phyloP scores from a whole-genome alignment of 1,140 invertebrate species.

The Euglossa dilemma region DNA sequence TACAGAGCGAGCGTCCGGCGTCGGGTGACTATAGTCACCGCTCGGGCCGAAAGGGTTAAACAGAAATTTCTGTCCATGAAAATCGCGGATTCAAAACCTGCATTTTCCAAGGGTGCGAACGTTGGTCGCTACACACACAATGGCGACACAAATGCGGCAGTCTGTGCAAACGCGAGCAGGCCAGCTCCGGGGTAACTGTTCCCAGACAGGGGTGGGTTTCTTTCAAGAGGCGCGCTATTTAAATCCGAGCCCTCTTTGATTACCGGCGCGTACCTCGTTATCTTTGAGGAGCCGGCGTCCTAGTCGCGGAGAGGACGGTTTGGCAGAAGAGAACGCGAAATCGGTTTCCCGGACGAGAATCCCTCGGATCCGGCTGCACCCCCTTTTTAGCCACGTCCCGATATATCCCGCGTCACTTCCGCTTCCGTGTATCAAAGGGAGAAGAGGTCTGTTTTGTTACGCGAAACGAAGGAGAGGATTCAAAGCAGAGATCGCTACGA shows the following conservation, averaged over 20 bases:
- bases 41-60: no score
- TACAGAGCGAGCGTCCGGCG: no score
- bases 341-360: constrained; percentile 16
- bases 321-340: not conserved
- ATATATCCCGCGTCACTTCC: not conserved
- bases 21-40: no score
- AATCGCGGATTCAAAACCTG: no score
- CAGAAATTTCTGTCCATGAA: no score
- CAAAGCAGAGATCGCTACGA: no score
- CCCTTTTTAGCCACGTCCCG: not conserved
- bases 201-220: constrained; percentile 33
- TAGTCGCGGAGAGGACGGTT: not conserved
- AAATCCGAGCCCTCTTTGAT: constrained; percentile 60
- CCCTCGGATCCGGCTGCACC: not conserved
- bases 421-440: constrained; percentile 3
- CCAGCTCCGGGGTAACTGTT: constrained; percentile 3
- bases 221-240: constrained; percentile 56
- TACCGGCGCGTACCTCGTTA: constrained; percentile 64
- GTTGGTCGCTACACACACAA: no score
- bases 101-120: no score
- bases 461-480: not conserved
- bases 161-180: not conserved
- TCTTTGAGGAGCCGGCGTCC: constrained; percentile 54
- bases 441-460: not conserved
- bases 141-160: constrained; percentile 7